Conservation (phyloP, 2,888 invertebrate genomes). For the Ennomos fuscantarius region DNA sequence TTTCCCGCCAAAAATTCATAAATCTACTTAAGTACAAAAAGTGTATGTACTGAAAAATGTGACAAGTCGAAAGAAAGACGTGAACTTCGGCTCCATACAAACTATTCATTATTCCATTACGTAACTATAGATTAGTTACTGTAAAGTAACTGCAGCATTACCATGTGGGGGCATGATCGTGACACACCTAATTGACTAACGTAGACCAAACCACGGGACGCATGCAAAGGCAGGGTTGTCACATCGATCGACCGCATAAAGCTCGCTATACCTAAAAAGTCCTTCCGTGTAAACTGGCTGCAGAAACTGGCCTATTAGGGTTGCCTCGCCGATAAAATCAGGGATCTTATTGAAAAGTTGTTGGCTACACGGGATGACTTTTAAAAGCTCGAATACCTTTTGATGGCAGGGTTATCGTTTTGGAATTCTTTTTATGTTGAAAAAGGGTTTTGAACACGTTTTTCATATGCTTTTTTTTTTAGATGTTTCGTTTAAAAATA, state of each 20-base stretch:
- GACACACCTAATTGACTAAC: conserved; percentile 60
- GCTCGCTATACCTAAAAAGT: conserved; percentile 70
- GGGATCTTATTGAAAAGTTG: conserved; percentile 41
- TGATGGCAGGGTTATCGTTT: conserved; percentile 27
- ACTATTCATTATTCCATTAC: conserved; percentile 6
- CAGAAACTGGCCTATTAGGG: conserved; percentile 54
- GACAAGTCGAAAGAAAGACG: background rate
- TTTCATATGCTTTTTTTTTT: background rate
- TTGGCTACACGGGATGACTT: conserved; percentile 34
- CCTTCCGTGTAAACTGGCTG: conserved; percentile 75
- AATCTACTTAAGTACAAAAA: too few relatives aligned
- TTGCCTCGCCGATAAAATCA: conserved; percentile 43
- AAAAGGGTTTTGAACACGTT: conserved; percentile 11
- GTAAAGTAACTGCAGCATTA: conserved; percentile 18
- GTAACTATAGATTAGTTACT: conserved; percentile 15
- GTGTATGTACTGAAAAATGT: background rate
- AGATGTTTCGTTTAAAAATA: too few relatives aligned
- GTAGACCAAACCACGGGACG: conserved; percentile 47
- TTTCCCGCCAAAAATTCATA: too few relatives aligned
- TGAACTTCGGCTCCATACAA: conserved; percentile 1
- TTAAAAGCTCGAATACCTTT: conserved; percentile 32
- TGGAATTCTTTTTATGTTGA: too few relatives aligned
- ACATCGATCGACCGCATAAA: conserved; percentile 63
- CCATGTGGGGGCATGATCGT: conserved; percentile 49
- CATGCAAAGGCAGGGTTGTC: conserved; percentile 66